These are phyloP conservation scores for Acronicta alni DNA, from an alignment of 2,888 invertebrate species.

Conservation along the genomic window DNA sequence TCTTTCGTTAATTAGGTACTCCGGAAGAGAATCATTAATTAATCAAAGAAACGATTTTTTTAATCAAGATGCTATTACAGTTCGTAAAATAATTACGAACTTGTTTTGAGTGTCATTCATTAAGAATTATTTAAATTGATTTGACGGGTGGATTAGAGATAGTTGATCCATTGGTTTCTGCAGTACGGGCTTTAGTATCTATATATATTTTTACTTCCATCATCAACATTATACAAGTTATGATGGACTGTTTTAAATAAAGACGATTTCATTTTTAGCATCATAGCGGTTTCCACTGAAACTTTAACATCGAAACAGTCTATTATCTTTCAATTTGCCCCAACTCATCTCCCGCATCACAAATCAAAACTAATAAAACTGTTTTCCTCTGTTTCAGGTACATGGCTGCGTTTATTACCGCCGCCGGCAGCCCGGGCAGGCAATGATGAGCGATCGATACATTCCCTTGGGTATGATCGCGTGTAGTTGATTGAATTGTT, in stretches of 20 bases:
- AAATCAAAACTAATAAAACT: slow-evolving; percentile 26
- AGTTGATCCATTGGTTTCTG: neutral
- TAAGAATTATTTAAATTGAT: slow-evolving; percentile 1
- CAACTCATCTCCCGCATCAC: neutral
- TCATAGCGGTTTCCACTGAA: neutral
- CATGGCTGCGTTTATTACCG: slow-evolving; percentile 36
- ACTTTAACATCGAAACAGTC: neutral
- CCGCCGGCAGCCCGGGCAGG: slow-evolving; percentile 11
- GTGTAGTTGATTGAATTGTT: slow-evolving; percentile 41
- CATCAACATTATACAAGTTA: no score
- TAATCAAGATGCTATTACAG: slow-evolving; percentile 3
- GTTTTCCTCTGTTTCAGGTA: slow-evolving; percentile 57
- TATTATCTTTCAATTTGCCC: neutral
- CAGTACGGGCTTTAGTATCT: neutral
- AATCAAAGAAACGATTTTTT: slow-evolving; percentile 3
- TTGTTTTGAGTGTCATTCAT: neutral
- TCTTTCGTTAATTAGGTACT: slow-evolving; percentile 6
- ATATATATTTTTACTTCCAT: no score
- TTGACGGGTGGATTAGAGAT: neutral
- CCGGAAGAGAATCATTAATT: slow-evolving; percentile 13
- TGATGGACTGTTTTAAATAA: no score
- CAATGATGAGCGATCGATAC: slow-evolving; percentile 32
- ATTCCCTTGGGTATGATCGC: slow-evolving; percentile 44
- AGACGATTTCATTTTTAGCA: no score
- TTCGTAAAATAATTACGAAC: slow-evolving; percentile 11